Base-by-base conservation (phyloP, 2,888 invertebrate species). In the Microctonus aethiopoides region DNA sequence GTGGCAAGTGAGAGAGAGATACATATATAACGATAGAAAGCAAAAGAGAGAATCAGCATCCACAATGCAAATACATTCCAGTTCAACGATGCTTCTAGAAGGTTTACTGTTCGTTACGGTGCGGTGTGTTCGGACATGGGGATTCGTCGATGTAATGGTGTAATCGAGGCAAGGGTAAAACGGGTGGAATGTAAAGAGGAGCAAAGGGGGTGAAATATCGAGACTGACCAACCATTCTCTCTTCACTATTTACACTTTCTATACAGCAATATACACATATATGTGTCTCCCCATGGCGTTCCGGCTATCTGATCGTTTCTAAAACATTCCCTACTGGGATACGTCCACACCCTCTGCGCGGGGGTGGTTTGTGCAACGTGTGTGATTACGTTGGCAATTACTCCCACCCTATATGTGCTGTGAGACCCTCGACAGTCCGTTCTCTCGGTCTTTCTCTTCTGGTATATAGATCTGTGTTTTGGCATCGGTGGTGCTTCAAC, bases 321-420 rank as follows among this genome's bases (percentile, higher is more conserved):
- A 75, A 80, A 81, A 78, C 76, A 75, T 72, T 75, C 75, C 72
- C 70, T 59, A 60, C 41, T 57, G 72, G 71, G 72, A 75, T 73
- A 75, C 75, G 76, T 75, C 75, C 74, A 72, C 80, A 76, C 79
- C 75, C 79, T 77, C 76, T 51, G 29, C 56, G 56, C 65, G 67
- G 72, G 75, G 77, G 67, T 57, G 78, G 82, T 81, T 81, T 81
- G 79, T 83, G 80, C 80, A 79, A 78, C 80, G 81, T 83, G 81
- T 83, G 82, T 83, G 83, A 83, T 83, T 84, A 82, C 82, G 83
- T 83, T 82, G 81, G 84, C 83, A 84, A 84, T 84, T 84, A 84
- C 84, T 80, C 79, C 82, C 79, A 78, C 79, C 76, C 77, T 56
- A 9, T 20, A n/a, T 57, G 51, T 54, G 51, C 29, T 29, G 29